phyloP scores from a whole-genome alignment of 2,888 invertebrate species.

The Apotomis capreana region DNA sequence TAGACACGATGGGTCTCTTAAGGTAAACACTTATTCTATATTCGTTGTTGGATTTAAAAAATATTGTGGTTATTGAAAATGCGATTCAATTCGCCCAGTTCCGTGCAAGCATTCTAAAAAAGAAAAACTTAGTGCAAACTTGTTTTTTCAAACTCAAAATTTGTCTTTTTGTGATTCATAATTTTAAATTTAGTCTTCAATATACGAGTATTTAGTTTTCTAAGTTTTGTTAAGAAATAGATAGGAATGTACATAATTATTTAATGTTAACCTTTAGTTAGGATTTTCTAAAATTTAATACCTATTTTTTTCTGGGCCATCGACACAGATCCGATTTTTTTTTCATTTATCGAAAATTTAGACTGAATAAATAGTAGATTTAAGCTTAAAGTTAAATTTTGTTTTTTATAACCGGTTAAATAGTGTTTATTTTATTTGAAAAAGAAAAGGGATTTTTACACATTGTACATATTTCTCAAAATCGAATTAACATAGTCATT shows the following conservation, averaged over 20 bases:
- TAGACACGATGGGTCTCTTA: too few species aligned
- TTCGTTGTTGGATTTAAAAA: too few species aligned
- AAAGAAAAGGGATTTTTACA: constrained; percentile 8
- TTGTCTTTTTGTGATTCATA: constrained; percentile 39
- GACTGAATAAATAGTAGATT: constrained; percentile 39
- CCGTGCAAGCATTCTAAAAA: constrained; percentile 1
- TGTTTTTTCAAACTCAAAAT: constrained; percentile 53
- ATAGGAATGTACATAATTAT: constrained; percentile 38
- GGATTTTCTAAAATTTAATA: constrained; percentile 6
- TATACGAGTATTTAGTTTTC: constrained; percentile 39
- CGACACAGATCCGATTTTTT: constrained; percentile 39
- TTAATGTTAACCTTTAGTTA: constrained; percentile 1
- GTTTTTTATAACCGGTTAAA: constrained; percentile 12
- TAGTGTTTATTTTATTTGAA: constrained; percentile 28
- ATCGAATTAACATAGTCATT: constrained; percentile 44
- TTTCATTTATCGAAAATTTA: constrained; percentile 40
- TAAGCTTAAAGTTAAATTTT: constrained; percentile 12
- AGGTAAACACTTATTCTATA: too few species aligned
- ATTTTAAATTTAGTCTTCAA: constrained; percentile 32
- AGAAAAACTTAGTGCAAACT: too few species aligned
- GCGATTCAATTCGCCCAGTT: too few species aligned
- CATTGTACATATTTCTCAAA: constrained; percentile 32
- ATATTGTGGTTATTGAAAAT: too few species aligned
- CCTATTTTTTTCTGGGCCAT: constrained; percentile 33
- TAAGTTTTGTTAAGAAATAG: constrained; percentile 15